Evolutionary conservation across 2,888 invertebrate species (phyloP).

Genomic region (Eupithecia subumbrata): DNA sequence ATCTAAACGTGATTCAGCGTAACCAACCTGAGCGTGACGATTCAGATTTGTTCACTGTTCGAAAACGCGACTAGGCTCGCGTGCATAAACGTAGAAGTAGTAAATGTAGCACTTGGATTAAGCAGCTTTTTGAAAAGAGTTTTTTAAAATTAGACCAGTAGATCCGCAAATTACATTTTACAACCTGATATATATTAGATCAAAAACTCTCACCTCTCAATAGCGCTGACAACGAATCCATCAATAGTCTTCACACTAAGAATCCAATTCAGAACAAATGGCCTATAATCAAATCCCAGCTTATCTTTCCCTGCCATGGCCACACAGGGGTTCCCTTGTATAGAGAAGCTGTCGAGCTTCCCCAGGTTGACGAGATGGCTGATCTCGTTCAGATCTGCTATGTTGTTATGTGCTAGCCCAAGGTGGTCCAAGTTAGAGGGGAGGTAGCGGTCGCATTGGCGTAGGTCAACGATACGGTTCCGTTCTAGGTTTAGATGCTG

Average conservation of each 20-base stretch:
- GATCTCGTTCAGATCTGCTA: constrained; percentile 93
- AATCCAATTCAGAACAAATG: constrained; percentile 97
- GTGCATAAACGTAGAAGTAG: too few relatives aligned
- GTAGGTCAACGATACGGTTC: constrained; percentile 92
- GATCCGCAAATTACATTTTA: too few relatives aligned
- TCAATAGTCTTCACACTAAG: constrained; percentile 94
- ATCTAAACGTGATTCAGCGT: too few relatives aligned
- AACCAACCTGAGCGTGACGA: too few relatives aligned
- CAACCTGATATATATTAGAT: too few relatives aligned
- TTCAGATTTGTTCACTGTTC: too few relatives aligned
- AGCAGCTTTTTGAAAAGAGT: too few relatives aligned
- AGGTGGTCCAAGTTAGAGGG: constrained; percentile 89
- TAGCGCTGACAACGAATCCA: constrained; percentile 94
- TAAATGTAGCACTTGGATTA: too few relatives aligned
- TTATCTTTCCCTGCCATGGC: constrained; percentile 88
- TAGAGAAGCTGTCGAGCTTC: constrained; percentile 91
- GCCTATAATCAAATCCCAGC: constrained; percentile 95
- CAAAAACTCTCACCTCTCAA: constrained; percentile 88
- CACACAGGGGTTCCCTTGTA: constrained; percentile 95
- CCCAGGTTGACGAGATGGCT: constrained; percentile 90
- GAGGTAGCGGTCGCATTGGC: constrained; percentile 92
- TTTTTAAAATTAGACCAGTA: too few relatives aligned
- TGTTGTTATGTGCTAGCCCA: constrained; percentile 92
- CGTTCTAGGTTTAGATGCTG: constrained; percentile 94
- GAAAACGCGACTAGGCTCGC: too few relatives aligned